These are phyloP conservation scores for Conistra vaccinii DNA, from an alignment of 2,888 invertebrate genomes.

Conservation along the genomic window DNA sequence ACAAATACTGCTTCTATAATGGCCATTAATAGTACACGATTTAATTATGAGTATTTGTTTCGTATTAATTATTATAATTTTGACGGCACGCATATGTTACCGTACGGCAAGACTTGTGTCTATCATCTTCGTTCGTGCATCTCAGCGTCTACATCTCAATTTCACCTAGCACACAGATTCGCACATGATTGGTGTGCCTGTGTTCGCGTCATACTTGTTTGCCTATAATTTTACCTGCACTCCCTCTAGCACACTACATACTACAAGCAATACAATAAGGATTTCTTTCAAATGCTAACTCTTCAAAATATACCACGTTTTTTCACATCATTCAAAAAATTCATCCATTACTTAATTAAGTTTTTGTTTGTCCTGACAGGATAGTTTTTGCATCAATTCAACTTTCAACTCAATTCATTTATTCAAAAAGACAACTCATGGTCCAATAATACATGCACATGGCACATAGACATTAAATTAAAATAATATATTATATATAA, in stretches of 20 bases:
- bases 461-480: no score
- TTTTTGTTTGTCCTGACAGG: not conserved
- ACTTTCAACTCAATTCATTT: no score
- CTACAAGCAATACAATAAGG: not conserved
- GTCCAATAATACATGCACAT: no score
- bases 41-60: conserved; percentile 57
- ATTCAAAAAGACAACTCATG: no score
- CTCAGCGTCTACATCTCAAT: not conserved
- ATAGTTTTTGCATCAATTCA: conserved; percentile 1
- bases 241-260: no score
- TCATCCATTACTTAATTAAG: not conserved
- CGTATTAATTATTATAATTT: conserved; percentile 30
- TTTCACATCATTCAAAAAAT: not conserved
- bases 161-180: not conserved
- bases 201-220: not conserved
- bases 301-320: not conserved
- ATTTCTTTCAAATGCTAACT: not conserved
- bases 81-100: conserved; percentile 1
- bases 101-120: not conserved
- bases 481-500: no score
- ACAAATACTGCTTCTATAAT: conserved; percentile 66
- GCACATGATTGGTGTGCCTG: no score
- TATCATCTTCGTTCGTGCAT: not conserved
- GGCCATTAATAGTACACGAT: conserved; percentile 57
- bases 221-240: not conserved